Base-by-base conservation (phyloP, 2,888 invertebrate species). In the Eudasyphora cyanicolor region DNA sequence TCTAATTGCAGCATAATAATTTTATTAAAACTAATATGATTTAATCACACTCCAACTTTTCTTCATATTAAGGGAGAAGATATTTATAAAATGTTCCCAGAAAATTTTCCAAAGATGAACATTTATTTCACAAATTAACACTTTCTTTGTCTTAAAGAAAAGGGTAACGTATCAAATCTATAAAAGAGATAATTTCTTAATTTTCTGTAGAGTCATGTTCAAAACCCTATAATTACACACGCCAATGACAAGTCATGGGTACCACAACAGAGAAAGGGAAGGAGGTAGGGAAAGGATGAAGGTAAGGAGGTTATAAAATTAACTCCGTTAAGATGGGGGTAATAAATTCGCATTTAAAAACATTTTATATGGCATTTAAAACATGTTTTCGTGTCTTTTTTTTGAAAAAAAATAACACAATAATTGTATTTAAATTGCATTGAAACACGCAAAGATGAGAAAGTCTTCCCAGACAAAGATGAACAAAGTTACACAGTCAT, bases 261-360 rank as follows among this genome's bases (percentile, higher is more conserved):
- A 45, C 14, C 6, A n/a, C 32, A 6, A 8, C 4, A 32, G 4
- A 6, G 32, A 8, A 32, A 32, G 32, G 32, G 7, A 54, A 5
- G 7, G 6, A 4, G 54, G 21, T n/a, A n/a, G 54, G 21, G 19
- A 10, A n/a, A 32, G 29, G 17, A n/a, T 1, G 12, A 51, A 51
- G 3, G 17, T 5, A 60, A 60, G 27, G 21, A 14, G n/a, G 12
- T 29, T 60, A 6, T n/a, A 29, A 1, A 42, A 42, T 67, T 3
- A 67, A 24, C 67, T 29, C 24, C 17, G 38, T 29, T 21, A 49
- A 70, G 70, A 82, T 82, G 84, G 57, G 79, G 82, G 84, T 82
- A 85, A 85, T 82, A 85, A 82, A 85, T 85, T 85, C 82, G 80
- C 82, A 85, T 85, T 80, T 80, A 82, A 85, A 81, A 79, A 77